These are phyloP conservation scores for Herminia tarsipennalis DNA, from an alignment of 2,888 invertebrate genomes.

Conservation along the genomic window DNA sequence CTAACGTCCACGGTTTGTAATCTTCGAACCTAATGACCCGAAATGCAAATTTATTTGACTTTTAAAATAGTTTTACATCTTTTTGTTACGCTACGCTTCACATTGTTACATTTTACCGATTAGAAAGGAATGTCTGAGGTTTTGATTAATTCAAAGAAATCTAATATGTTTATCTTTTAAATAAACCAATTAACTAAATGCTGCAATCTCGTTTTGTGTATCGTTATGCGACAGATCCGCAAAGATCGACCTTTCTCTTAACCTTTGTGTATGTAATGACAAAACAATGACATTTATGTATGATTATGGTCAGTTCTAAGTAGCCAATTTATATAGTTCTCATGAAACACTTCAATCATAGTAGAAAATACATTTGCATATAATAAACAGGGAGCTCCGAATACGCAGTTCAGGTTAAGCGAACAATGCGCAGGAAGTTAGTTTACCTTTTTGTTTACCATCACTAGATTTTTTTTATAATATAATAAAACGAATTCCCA, in stretches of 20 bases:
- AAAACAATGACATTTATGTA: conserved; percentile 36
- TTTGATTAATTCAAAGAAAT: not conserved
- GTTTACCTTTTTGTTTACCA: conserved; percentile 26
- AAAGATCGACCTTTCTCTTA: conserved; percentile 27
- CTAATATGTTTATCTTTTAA: not conserved
- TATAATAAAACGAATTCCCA: conserved; percentile 17
- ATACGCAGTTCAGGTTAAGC: conserved; percentile 15
- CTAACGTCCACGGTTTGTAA: conserved; percentile 30
- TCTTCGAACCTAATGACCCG: conserved; percentile 31
- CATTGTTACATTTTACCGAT: conserved; percentile 15
- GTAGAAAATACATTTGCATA: too few relatives aligned
- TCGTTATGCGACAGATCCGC: conserved; percentile 22
- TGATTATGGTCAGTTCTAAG: conserved; percentile 24
- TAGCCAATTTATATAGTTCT: conserved; percentile 31
- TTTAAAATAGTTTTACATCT: conserved; percentile 29
- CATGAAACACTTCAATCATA: conserved; percentile 23
- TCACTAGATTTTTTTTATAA: conserved; percentile 25
- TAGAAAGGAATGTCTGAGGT: conserved; percentile 4
- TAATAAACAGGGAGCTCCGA: conserved; percentile 27
- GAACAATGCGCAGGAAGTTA: conserved; percentile 35
- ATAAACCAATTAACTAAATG: not conserved
- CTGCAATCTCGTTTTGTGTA: conserved; percentile 10
- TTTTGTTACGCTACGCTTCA: conserved; percentile 11
- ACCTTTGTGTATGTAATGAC: conserved; percentile 21
- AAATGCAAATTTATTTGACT: conserved; percentile 36